Evolutionary conservation across 2,888 invertebrate species (phyloP), one percentile per base, ranked within the genome.

Genomic region (Zygothrica quintamaculata): DNA sequence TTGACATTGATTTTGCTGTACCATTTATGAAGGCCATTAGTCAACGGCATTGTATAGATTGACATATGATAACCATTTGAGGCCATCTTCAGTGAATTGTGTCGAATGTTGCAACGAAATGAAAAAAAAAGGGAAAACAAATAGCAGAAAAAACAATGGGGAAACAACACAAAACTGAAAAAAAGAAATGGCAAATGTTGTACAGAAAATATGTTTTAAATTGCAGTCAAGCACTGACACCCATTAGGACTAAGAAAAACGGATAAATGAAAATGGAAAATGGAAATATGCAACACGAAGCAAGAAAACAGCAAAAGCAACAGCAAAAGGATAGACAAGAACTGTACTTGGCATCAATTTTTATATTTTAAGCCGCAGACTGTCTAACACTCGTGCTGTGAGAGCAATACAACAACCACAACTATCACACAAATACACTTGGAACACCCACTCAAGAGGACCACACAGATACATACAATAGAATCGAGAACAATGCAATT

Each of bases 321-420:
- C n/a, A n/a, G 26, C 5, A 26, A 8, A 42, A 52, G 62, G 43
- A 39, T 33, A 40, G 44, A 64, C 76, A 70, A 65, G 74, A 62
- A 59, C 84, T 65, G 77, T 77, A 74, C 77, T 86, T 86, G 80
- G 80, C 80, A 86, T 84, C 71, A 86, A 80, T 80, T 86, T 80
- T 84, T 86, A 85, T 74, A 86, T 86, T 80, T 80, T 61, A 80
- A 80, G 77, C 80, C 77, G 71, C 84, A 65, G 67, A 50, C 84
- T 72, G 77, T 77, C 71, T 74, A 76, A 55, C 80, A 71, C 84
- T 79, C 65, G 65, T 74, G 77, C 48, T 46, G 65, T 36, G 22
- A 40, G 46, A 47, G 53, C 56, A 48, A 11, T 33, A 65, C 9
- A 46, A 33, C 46, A 53, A 13, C 39, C 42, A 47, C 66, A 25